Conservation (phyloP, 92 coral and sea anemone genomes). For the Bergia sp. region DNA sequence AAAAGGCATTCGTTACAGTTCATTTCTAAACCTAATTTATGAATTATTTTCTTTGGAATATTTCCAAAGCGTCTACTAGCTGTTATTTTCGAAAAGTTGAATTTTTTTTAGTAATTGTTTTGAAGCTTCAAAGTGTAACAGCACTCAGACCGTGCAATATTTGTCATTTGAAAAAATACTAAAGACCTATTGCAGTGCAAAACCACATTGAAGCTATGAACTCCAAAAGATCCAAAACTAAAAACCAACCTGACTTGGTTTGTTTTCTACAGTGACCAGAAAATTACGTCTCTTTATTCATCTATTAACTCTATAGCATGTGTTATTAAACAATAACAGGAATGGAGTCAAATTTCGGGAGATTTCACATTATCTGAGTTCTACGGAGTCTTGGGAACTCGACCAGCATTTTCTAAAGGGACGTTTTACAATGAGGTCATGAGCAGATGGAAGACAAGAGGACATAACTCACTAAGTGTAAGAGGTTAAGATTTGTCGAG, state of each 20-base stretch:
- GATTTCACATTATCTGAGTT: slow-evolving; percentile 61
- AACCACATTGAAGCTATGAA: too few species aligned
- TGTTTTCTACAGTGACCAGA: not conserved
- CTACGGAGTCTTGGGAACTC: slow-evolving; percentile 65
- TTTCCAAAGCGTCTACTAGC: too few species aligned
- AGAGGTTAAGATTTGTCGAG: not conserved
- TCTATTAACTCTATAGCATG: not conserved
- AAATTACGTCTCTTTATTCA: not conserved
- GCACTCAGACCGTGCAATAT: too few species aligned
- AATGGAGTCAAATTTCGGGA: slow-evolving; percentile 61
- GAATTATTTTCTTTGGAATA: too few species aligned
- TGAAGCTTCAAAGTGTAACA: too few species aligned
- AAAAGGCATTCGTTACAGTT: too few species aligned
- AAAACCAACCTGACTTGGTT: not conserved
- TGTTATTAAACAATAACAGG: slow-evolving; percentile 22
- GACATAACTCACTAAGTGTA: slow-evolving; percentile 56
- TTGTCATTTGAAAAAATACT: too few species aligned
- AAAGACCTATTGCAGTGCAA: too few species aligned
- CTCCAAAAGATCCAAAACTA: not conserved
- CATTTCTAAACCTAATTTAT: too few species aligned
- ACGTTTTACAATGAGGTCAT: slow-evolving; percentile 46
- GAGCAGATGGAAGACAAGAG: slow-evolving; percentile 50
- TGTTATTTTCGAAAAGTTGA: too few species aligned
- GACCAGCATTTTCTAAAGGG: slow-evolving; percentile 63
- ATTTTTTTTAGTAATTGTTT: too few species aligned